Base-by-base conservation (phyloP, 2,888 invertebrate genomes). In the Girardia tigrina region DNA sequence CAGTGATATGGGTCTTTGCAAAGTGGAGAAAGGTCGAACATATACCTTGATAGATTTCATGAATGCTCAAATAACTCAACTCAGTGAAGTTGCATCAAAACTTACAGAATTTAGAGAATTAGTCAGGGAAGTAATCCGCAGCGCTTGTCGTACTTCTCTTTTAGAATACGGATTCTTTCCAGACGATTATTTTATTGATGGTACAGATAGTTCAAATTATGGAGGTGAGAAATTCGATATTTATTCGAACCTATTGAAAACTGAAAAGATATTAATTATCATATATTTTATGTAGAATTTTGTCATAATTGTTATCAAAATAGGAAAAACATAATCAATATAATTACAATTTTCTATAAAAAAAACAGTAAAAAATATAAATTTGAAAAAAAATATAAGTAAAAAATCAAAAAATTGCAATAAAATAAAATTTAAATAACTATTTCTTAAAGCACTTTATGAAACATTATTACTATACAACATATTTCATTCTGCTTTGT, bases 61-160 rank as follows among this genome's bases (percentile, higher is more conserved):
- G 29, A 81, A 82, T 70, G 82, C 82, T 2, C 84, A 84, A 79
- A 82, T 82, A 78, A 80, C 79, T 28, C 84, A 84, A 77, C 81
- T 84, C 4, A 81, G 81, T 2, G 77, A 83, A 82, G 83, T 84
- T 36, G 81, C 83, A 2, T 81, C 87, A 0, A 81, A 82, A 72
- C 79, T 83, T 77, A 82, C 79, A 77, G 83, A 82, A 79, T 84
- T 82, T 80, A 81, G 82, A 42, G 84, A 85, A 29, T 82, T 87
- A 14, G 86, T 88, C 0, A 86, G 87, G 81, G 87, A 88, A 78
- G 86, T 88, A 27, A 85, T 89, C 16, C 86, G 88, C 79, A 87
- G 89, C 73, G 89, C 91, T 0, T 91, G 91, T 80, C 87, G 90
- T 76, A 88, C 88, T 0, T 90, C 91, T 0, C 86, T 93, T 0